Percentiles rank a stretch among this genome's conserved stretches.
phyloP scores from a whole-genome alignment of 2,113 vertebrate species.

The Garra rufa region DNA sequence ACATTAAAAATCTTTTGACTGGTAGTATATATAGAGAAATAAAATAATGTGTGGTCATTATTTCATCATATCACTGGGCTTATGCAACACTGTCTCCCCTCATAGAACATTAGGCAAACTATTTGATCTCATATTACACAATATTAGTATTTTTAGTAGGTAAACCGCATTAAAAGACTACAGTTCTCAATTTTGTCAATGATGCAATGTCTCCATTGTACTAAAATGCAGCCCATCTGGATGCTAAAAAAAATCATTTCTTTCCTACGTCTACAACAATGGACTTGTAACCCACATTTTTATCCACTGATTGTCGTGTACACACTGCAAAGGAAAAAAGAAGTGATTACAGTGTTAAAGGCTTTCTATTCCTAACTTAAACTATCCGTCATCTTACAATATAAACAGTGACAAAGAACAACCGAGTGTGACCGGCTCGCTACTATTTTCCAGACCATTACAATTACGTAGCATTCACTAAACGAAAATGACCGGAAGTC shows the following conservation, averaged over 20 bases:
- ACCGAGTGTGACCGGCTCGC: conserved; percentile 52
- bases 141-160: neutral
- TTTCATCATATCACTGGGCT: neutral
- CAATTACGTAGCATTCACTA: conserved; percentile 55
- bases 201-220: conserved; percentile 62
- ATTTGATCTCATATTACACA: neutral
- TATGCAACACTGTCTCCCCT: neutral
- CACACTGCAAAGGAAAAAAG: neutral
- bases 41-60: too few relatives aligned
- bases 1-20: too few relatives aligned
- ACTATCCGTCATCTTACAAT: conserved; percentile 20
- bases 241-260: conserved; percentile 61
- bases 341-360: conserved; percentile 1
- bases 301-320: conserved; percentile 36
- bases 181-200: conserved; percentile 51
- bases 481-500: conserved; percentile 62
- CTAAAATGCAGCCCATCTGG: conserved; percentile 73
- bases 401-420: conserved; percentile 40
- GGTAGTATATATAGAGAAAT: too few relatives aligned
- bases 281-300: conserved; percentile 37
- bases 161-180: neutral
- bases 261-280: conserved; percentile 30
- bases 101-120: neutral
- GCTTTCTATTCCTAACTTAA: conserved; percentile 29
- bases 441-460: conserved; percentile 63